phyloP scores from a whole-genome alignment of 2,113 vertebrate species.

The Urocynchramus pylzowi region DNA sequence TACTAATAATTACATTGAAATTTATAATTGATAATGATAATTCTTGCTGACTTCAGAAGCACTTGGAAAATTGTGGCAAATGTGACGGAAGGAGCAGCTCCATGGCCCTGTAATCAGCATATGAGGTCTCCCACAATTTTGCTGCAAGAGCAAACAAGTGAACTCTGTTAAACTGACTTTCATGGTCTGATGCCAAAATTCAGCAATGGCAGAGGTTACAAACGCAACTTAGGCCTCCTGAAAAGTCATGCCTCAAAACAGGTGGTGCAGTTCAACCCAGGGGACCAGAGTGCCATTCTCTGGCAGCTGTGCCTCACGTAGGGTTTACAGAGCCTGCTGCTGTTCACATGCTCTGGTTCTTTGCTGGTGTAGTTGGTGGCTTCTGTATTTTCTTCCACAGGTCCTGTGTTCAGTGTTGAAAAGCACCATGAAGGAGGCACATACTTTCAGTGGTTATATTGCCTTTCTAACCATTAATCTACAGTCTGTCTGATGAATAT shows the following conservation, averaged over 20 bases:
- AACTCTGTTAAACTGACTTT: not conserved
- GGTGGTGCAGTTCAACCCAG: not conserved
- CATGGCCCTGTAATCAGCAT: not conserved
- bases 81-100: not conserved
- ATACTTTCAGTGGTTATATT: not conserved
- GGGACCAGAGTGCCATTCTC: not conserved
- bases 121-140: fast-evolving
- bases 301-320: not conserved
- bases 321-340: not conserved
- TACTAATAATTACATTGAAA: not conserved
- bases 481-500: not conserved
- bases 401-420: not conserved
- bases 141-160: not conserved
- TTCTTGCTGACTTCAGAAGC: not conserved
- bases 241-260: not conserved
- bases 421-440: not conserved
- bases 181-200: not conserved
- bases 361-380: not conserved
- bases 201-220: not conserved
- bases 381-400: not conserved
- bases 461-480: not conserved
- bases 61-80: not conserved
- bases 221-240: not conserved
- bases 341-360: not conserved
- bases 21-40: not conserved